Percentiles rank a stretch among this genome's conserved stretches.
phyloP scores from a whole-genome alignment of 1,140 invertebrate genomes.

The Chironomus tepperi region DNA sequence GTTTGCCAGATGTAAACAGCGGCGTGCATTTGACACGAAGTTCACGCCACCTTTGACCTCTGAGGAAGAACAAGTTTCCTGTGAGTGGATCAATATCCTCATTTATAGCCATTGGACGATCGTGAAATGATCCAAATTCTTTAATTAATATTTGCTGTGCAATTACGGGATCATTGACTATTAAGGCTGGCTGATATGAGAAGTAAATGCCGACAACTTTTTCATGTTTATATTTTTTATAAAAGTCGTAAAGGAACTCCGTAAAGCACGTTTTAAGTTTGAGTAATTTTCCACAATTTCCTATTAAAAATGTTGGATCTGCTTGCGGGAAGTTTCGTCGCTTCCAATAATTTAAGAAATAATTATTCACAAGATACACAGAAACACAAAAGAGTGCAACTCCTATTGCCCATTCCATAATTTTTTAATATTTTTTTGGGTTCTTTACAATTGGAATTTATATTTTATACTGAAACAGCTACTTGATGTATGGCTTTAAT shows the following conservation, averaged over 20 bases:
- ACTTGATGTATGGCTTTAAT: too few relatives aligned
- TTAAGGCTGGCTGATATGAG: background rate
- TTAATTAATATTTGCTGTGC: slow-evolving; percentile 38
- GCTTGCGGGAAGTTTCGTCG: background rate
- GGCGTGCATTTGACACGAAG: slow-evolving; percentile 51
- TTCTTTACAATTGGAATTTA: too few relatives aligned
- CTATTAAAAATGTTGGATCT: background rate
- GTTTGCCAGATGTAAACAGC: slow-evolving; percentile 46
- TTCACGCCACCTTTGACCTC: slow-evolving; percentile 48
- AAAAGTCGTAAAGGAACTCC: background rate
- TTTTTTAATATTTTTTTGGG: too few relatives aligned
- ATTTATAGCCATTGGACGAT: slow-evolving; percentile 41
- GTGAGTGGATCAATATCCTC: slow-evolving; percentile 44
- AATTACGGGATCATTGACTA: background rate
- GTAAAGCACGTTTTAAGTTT: background rate
- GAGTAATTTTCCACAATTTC: background rate
- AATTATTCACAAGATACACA: background rate
- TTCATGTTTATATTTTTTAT: background rate
- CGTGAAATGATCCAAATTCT: slow-evolving; percentile 49
- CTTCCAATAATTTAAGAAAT: background rate
- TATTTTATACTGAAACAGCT: too few relatives aligned
- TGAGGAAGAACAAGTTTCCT: slow-evolving; percentile 43
- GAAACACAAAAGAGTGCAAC: background rate
- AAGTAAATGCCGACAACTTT: background rate
- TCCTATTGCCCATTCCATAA: background rate